phyloP scores from a whole-genome alignment of 2,113 vertebrate species.

The Cryptomyrus ogoouensis region DNA sequence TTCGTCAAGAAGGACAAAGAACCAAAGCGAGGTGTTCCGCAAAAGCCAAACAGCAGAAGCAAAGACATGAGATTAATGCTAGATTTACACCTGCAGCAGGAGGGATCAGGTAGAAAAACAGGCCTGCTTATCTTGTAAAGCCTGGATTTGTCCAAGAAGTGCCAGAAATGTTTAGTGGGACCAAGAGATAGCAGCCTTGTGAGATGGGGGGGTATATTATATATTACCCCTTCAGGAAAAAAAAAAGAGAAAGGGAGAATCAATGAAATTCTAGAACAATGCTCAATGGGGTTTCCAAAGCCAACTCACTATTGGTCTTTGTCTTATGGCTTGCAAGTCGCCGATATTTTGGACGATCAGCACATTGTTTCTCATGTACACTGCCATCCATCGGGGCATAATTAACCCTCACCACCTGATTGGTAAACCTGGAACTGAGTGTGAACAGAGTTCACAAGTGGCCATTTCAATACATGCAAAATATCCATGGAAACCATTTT shows the following conservation, averaged over 20 bases:
- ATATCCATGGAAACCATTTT: not conserved
- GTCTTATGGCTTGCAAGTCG: too few species aligned
- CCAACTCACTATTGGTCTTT: not conserved
- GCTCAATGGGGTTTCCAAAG: not conserved
- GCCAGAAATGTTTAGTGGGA: not conserved
- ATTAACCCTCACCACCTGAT: not conserved
- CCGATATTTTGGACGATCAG: not conserved
- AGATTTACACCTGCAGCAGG: not conserved
- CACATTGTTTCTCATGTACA: not conserved
- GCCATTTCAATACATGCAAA: not conserved
- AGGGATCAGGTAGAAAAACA: not conserved
- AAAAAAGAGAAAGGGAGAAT: not conserved
- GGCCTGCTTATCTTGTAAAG: not conserved
- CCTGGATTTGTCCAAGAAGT: not conserved
- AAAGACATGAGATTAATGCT: not conserved
- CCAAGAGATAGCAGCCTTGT: not conserved
- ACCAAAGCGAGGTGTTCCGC: not conserved
- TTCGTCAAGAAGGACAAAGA: not conserved
- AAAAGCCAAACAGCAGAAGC: not conserved
- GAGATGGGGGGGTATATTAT: not conserved
- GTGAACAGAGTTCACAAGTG: not conserved
- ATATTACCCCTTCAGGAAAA: not conserved
- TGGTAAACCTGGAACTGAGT: not conserved
- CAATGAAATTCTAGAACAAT: not conserved
- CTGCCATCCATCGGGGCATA: not conserved